Percentiles rank a stretch among this genome's conserved stretches.
Conservation (phyloP, 2,888 invertebrate genomes). For the Pachymerium ferrugineum region DNA sequence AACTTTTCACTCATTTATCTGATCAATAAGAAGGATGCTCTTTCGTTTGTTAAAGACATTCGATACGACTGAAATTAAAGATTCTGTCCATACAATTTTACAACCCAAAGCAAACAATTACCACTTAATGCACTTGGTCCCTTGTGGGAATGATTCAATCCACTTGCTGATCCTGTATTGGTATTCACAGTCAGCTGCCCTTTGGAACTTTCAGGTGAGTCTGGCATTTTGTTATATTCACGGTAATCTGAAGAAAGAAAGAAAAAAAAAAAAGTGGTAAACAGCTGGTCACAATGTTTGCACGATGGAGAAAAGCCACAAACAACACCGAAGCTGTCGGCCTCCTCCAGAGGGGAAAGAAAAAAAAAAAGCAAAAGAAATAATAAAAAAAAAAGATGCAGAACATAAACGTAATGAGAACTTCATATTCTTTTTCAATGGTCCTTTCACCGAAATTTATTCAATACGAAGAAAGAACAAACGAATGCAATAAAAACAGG, state of each 20-base stretch:
- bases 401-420: conserved; percentile 13
- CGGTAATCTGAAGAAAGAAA: conserved; percentile 28
- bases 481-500: conserved; percentile 2
- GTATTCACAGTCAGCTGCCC: conserved; percentile 30
- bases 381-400: neutral
- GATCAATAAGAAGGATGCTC: conserved; percentile 8
- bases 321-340: conserved; percentile 3
- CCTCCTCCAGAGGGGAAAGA: neutral
- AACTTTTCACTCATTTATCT: conserved; percentile 1
- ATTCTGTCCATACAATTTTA: neutral
- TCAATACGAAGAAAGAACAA: conserved; percentile 2
- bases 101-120: no score
- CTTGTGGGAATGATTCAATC: conserved; percentile 15
- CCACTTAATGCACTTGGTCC: conserved; percentile 15
- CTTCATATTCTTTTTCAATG: conserved; percentile 1
- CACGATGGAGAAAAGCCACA: neutral
- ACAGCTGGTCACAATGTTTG: neutral
- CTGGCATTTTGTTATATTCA: conserved; percentile 30
- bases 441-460: neutral
- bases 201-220: conserved; percentile 31
- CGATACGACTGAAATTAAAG: neutral
- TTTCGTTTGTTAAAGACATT: neutral
- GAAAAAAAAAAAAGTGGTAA: neutral
- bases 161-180: neutral
- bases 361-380: neutral